phyloP scores from a whole-genome alignment of 2,797 vertebrate genomes.

The Falco novaeseelandiae region DNA sequence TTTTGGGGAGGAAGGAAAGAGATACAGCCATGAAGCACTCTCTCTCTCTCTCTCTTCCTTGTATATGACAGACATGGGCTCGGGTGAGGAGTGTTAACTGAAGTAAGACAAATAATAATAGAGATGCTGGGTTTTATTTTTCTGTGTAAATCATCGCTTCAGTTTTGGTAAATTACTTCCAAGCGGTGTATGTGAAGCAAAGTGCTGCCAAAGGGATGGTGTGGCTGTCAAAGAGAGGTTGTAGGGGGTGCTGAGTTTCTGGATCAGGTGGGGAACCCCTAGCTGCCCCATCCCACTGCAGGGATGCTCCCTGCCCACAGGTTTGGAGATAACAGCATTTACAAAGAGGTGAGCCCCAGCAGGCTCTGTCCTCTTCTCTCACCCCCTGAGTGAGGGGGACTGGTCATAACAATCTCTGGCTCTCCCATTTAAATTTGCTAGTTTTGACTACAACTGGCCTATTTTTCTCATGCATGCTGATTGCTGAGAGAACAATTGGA shows the following conservation, averaged over 20 bases:
- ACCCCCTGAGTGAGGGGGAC: neutral
- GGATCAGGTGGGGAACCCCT: neutral
- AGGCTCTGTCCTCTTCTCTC: neutral
- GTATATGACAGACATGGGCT: neutral
- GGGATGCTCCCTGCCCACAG: neutral
- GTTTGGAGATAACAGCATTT: neutral
- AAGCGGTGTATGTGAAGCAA: fast-evolving
- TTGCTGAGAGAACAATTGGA: neutral
- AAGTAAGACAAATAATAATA: neutral
- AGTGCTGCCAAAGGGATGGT: neutral
- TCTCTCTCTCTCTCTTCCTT: neutral
- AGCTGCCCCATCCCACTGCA: neutral
- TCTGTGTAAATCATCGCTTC: neutral
- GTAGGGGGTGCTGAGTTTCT: neutral
- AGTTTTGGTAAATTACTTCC: neutral
- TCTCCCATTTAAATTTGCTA: neutral
- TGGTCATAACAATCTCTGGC: neutral
- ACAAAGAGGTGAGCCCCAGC: neutral
- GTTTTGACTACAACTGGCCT: neutral
- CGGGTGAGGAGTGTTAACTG: no score
- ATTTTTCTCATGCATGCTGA: neutral
- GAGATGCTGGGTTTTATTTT: neutral
- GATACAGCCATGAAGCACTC: neutral
- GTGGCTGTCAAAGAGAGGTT: neutral
- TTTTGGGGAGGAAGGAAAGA: neutral